Conservation (phyloP, 2,888 invertebrate species). For the Agonopterix arenella region DNA sequence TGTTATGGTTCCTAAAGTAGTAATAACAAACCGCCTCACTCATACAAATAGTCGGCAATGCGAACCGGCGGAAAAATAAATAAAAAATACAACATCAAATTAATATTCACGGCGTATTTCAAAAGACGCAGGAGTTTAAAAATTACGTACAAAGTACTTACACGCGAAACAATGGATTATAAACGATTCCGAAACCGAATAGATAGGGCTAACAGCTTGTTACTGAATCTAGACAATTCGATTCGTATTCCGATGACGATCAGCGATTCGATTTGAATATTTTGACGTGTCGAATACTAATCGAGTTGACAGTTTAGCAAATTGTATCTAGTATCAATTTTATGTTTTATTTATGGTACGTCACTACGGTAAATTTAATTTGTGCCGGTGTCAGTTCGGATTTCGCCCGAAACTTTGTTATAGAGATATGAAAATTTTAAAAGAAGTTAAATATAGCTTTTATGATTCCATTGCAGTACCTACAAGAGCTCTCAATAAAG, state of each 20-base stretch:
- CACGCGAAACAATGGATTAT: slow-evolving; percentile 35
- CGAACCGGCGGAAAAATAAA: slow-evolving; percentile 9
- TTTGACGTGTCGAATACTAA: slow-evolving; percentile 59
- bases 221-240: slow-evolving; percentile 40
- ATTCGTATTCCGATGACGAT: slow-evolving; percentile 56
- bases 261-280: slow-evolving; percentile 69
- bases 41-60: neutral
- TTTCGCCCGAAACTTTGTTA: too few relatives aligned
- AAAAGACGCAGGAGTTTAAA: slow-evolving; percentile 27
- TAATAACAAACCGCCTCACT: too few relatives aligned
- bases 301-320: slow-evolving; percentile 56
- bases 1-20: too few relatives aligned
- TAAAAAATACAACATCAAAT: slow-evolving; percentile 17
- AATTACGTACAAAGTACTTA: slow-evolving; percentile 16
- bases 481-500: too few relatives aligned
- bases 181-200: slow-evolving; percentile 38
- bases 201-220: slow-evolving; percentile 40
- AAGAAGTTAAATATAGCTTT: too few relatives aligned
- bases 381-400: slow-evolving; percentile 7
- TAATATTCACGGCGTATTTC: slow-evolving; percentile 35
- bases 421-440: too few relatives aligned
- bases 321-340: slow-evolving; percentile 48
- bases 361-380: slow-evolving; percentile 40
- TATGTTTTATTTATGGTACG: slow-evolving; percentile 65
- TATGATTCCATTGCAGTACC: too few relatives aligned